phyloP scores from a whole-genome alignment of 2,797 vertebrate genomes.

The Gymnopithys bicolor region DNA sequence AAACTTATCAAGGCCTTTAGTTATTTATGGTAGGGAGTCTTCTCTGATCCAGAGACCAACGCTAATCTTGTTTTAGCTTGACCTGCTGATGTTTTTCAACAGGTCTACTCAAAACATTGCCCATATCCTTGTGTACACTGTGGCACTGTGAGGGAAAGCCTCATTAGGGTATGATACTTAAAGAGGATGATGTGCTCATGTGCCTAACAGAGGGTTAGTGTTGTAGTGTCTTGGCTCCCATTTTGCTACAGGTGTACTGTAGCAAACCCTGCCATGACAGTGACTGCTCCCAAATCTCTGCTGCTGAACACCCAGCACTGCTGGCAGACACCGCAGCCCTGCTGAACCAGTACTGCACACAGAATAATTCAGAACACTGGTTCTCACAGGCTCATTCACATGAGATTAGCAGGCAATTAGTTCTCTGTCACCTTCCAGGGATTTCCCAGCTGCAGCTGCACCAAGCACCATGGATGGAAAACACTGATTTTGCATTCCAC shows the following conservation, averaged over 20 bases:
- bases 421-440: not conserved
- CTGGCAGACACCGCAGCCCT: not conserved
- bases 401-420: accelerated
- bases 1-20: not conserved
- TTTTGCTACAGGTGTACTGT: not conserved
- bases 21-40: not conserved
- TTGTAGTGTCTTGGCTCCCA: not conserved
- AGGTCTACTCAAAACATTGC: not conserved
- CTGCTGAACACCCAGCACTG: not conserved
- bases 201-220: not conserved
- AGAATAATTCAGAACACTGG: not conserved
- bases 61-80: not conserved
- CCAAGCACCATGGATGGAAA: not conserved
- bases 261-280: not conserved
- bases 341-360: not conserved
- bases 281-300: not conserved
- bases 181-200: not conserved
- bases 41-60: not conserved
- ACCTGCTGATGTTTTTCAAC: not conserved
- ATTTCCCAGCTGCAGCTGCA: accelerated
- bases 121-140: not conserved
- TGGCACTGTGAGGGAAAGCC: not conserved
- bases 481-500: accelerated
- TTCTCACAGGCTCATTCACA: not conserved
- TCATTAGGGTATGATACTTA: not conserved